Evolutionary conservation across 2,797 vertebrate species (phyloP), one percentile per base, ranked within the genome.

Genomic region (Hydrolagus colliei): DNA sequence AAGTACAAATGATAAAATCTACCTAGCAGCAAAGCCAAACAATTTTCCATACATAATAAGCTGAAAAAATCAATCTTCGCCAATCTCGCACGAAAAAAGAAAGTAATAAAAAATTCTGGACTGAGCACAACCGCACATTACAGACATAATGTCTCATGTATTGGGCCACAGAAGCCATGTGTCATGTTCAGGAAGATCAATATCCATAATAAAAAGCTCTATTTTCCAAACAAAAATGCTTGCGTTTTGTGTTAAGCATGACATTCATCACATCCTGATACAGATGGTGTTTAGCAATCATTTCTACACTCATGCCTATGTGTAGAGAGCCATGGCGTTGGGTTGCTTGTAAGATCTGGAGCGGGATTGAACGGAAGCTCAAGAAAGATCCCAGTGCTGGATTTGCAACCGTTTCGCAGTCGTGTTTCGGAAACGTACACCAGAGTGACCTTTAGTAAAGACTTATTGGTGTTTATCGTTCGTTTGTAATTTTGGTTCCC

Each of bases 21-120:
- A 52, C 79, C 79, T 71, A 41, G 65, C 79, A 84, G 79, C 79
- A 84, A 18, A 35, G 41, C 79, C 41, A 71, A 84, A 84, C 65
- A 84, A 84, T 84, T 71, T 84, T 71, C 10, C 52, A 84, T 84
- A 67, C 79, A 68, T 84, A 84, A 84, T 84, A 84, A 41, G 14
- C 79, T 84, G 79, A 84, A 84, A 84, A 84, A 84, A 84, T 84
- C 79, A 71, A 84, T 84, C 79, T 84, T 62, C 79, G 68, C 65
- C 67, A 84, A 71, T 84, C 67, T 84, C 79, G 68, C 18, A 71
- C 79, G 68, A n/a, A 84, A 52, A 52, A 52, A 32, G 65, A 71
- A 84, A 52, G 65, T 67, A 68, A 82, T 82, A 71, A 79, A 4
- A 65, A 35, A 84, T 68, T 71, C 9, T 20, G 41, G 79, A 68